phyloP scores from a whole-genome alignment of 2,888 invertebrate genomes.

The Stenichneumon culpator region DNA sequence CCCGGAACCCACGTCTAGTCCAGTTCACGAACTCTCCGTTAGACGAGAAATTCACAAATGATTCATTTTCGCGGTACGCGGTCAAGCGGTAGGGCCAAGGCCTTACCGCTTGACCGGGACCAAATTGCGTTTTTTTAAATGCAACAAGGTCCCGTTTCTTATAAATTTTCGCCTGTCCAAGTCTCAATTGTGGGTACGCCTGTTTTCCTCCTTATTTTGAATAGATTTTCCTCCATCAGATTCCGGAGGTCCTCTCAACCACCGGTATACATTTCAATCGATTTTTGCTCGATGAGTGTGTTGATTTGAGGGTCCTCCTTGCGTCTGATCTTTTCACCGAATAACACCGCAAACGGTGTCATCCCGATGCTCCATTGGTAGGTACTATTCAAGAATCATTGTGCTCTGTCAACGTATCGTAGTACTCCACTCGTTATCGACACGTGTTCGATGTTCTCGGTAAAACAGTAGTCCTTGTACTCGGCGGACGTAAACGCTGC shows the following conservation, averaged over 20 bases:
- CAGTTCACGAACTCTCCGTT: no score
- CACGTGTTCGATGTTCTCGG: conserved; percentile 62
- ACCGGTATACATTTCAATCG: not conserved
- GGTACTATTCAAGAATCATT: conserved; percentile 31
- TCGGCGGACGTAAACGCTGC: conserved; percentile 67
- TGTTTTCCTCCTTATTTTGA: conserved; percentile 10
- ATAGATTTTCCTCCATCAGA: conserved; percentile 7
- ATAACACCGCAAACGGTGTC: conserved; percentile 36
- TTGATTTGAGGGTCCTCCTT: conserved; percentile 30
- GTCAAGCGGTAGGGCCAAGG: no score
- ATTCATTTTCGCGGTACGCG: no score
- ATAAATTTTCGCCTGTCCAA: not conserved
- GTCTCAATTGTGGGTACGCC: not conserved
- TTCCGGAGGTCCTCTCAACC: not conserved
- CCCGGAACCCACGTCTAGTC: no score
- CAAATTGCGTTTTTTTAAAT: not conserved
- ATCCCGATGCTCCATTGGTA: conserved; percentile 31
- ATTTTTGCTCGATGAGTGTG: conserved; percentile 12
- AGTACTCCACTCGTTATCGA: conserved; percentile 76
- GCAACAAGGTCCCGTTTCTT: not conserved
- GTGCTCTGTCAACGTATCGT: conserved; percentile 54
- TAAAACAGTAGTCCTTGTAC: conserved; percentile 55
- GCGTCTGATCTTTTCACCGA: conserved; percentile 24
- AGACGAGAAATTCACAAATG: no score
- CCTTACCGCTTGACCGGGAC: not conserved